A percentile compares a stretch with the other conserved stretches of the same genome.
Evolutionary conservation across 2,888 invertebrate species (phyloP).

Genomic region (Xestia c-nigrum): DNA sequence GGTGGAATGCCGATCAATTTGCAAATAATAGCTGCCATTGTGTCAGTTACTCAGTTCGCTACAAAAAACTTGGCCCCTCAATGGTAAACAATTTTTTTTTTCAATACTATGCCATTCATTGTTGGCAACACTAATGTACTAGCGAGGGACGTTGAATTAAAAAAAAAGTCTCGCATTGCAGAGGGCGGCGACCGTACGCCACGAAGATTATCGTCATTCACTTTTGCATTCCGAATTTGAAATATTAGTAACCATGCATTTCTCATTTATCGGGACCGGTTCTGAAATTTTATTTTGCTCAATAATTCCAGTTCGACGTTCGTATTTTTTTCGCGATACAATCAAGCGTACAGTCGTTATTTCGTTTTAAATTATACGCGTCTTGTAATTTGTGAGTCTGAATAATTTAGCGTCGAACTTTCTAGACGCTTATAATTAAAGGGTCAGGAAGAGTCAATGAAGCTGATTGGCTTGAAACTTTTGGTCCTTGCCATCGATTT

Average conservation of each 20-base stretch:
- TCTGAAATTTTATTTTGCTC: constrained; percentile 52
- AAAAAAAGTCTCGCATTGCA: constrained; percentile 44
- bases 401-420: constrained; percentile 73
- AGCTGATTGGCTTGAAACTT: constrained; percentile 71
- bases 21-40: constrained; percentile 59
- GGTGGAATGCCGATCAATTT: constrained; percentile 50
- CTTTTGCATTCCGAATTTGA: constrained; percentile 66
- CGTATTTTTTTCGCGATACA: constrained; percentile 49
- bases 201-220: constrained; percentile 56
- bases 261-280: constrained; percentile 65
- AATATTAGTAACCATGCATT: constrained; percentile 68
- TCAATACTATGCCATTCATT: constrained; percentile 57
- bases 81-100: constrained; percentile 60
- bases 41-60: constrained; percentile 33
- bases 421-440: constrained; percentile 78
- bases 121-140: constrained; percentile 27
- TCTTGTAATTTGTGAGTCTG: constrained; percentile 35
- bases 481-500: constrained; percentile 77
- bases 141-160: constrained; percentile 10
- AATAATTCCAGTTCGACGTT: constrained; percentile 53
- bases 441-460: constrained; percentile 78
- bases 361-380: constrained; percentile 51
- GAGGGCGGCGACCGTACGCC: constrained; percentile 64
- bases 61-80: constrained; percentile 65
- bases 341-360: constrained; percentile 38